Conservation (phyloP, 2,113 vertebrate genomes). For the Cryptoleucopteryx plumbea region DNA sequence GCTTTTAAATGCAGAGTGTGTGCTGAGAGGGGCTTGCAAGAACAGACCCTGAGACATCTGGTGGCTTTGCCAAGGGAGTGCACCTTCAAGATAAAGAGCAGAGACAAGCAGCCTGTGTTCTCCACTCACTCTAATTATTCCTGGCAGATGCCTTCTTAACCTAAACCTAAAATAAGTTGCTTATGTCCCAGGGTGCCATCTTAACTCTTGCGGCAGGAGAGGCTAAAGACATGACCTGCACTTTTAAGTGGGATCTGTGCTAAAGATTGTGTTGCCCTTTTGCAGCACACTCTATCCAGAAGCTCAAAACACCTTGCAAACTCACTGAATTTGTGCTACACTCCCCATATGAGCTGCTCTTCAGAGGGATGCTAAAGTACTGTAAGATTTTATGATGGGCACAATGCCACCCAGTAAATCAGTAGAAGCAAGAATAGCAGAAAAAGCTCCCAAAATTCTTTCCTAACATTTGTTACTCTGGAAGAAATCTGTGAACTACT, state of each 20-base stretch:
- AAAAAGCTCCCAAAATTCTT: background rate
- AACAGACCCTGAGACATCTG: background rate
- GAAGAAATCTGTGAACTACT: background rate
- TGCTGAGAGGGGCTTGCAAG: background rate
- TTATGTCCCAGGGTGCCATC: background rate
- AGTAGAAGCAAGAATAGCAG: background rate
- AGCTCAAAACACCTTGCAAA: background rate
- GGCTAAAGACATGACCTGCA: background rate
- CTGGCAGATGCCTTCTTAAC: background rate
- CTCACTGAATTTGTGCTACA: fast-evolving
- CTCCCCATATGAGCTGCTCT: background rate
- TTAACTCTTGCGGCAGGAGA: background rate
- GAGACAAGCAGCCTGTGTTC: background rate
- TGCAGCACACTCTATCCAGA: background rate
- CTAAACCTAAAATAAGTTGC: background rate
- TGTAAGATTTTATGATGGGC: background rate
- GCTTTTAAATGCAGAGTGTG: background rate
- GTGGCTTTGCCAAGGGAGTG: background rate
- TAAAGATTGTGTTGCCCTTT: background rate
- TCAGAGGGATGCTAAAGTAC: background rate
- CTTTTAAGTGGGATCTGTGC: background rate
- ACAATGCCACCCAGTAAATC: background rate
- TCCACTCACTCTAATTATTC: background rate
- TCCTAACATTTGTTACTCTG: background rate
- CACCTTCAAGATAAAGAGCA: background rate